Evolutionary conservation across 2,113 vertebrate genomes (phyloP), one percentile per base, ranked within the genome.

Genomic region (Nothoprocta pentlandii): DNA sequence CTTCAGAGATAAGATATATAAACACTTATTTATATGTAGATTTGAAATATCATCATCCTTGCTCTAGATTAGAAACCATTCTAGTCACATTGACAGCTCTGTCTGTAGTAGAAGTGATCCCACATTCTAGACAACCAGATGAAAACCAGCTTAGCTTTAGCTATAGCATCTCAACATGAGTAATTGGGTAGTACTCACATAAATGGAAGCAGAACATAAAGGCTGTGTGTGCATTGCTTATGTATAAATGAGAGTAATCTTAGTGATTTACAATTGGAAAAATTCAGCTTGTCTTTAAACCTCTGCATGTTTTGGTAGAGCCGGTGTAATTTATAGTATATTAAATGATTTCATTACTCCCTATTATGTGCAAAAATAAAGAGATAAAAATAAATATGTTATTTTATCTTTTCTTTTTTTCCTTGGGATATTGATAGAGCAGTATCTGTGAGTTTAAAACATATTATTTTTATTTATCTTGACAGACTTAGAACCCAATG

Each of bases 391-490:
- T 25, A 46, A 51, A 64, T 78, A 11, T 3, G 1, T 6, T 49
- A 44, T n/a, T 47, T 26, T 25, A 20, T 44, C 1, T 20, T 30
- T 49, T 54, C 16, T 49, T 54, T 25, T 9, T 71, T 91, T 62
- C 25, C 23, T 80, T 67, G 4, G 1, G 5, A 15, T 83, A n/a
- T n/a, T 84, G 16, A 17, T 30, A 53, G 13, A 82, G 26, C 12
- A 78, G 22, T 32, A 88, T 89, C 42, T 87, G 13, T 63, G 34
- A 93, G 8, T 4, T 54, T 49, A 82, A 82, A 85, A 3, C 6
- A 32, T 63, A 74, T 39, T 67, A 61, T 73, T 68, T 69, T 91
- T 78, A 81, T 78, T 93, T 94, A 53, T 80, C 51, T 53, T 83
- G 58, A 64, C 61, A 84, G 44, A 64, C 11, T 56, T 51, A 75